Evolutionary conservation across 1,140 invertebrate species (phyloP), one percentile per base, ranked within the genome.

Genomic region (Lordiphosa stackelbergi): DNA sequence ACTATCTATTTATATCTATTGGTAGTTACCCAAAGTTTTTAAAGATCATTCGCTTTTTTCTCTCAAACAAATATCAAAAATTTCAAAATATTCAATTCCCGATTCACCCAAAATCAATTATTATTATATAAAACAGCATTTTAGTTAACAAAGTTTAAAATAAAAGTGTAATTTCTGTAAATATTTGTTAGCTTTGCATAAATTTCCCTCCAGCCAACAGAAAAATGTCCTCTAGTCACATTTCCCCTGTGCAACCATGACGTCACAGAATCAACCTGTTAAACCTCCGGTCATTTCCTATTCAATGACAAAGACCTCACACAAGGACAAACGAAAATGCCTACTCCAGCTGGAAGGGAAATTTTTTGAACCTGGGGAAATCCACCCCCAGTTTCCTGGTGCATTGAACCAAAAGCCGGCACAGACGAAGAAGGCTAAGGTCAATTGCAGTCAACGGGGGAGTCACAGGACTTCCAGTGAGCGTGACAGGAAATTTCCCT

Each of bases 191-290:
- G 4, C 4, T 34, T 9, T 46, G 5, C 3, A 13, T 2, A 43
- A 13, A 53, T 53, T 53, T 24, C 34, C 34, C 8, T 13, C 13
- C 10, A 24, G 16, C 10, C 31, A 9, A 49, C 31, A 9, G n/a
- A 4, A 3, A 35, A 65, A 37, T 41, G 36, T 64, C 47, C 47
- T 22, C 40, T 12, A 34, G 3, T 8, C 2, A 4, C 42, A 22
- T 10, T 47, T 34, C 75, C 55, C 77, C 77, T 69, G 0, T 5
- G 1, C 1, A 38, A 1, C 19, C 9, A 19, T 81, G 77, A 81
- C 77, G 77, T 75, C 77, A 83, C 49, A 24, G 7, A 28, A 51
- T 54, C 72, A 83, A 83, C 77, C 64, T 83, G 77, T 83, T 73
- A 62, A 52, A 75, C 66, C 49, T 53, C 45, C 36, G 35, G 42